Evolutionary conservation across 2,797 vertebrate species (phyloP), one percentile per base, ranked within the genome.

Genomic region (Pseudomugil gertrudae): DNA sequence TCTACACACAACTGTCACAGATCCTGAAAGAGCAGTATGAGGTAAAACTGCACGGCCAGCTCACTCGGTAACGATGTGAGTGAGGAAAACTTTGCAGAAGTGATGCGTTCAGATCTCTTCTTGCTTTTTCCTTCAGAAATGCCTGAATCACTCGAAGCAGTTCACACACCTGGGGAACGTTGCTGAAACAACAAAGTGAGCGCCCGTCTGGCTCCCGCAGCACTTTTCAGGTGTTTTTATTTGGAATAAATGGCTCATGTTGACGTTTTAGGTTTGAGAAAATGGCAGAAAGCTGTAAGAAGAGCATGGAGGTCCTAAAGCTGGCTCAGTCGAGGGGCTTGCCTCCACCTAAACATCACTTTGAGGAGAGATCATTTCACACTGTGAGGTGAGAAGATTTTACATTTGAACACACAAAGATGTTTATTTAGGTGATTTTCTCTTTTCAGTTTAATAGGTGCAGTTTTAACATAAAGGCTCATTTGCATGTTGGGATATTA

Each of bases 151-250:
- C 88, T 97, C 96, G 72, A 96, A 96, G 90, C 96, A 98, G 65
- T 99, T 98, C 90, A 97, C 94, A 75, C 97, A 99, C 82, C 92
- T 98, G 91, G 98, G 98, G 64, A 96, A 97, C 1, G 87, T 99
- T 45, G 63, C 94, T 0, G 96, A 98, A 88, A 98, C 96, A 0
- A 95, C 96, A 43, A 95, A 95, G 98, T 98, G 59, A 57, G 73
- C 35, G 15, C 21, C 50, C 5, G 4, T 35, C 9, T 36, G 6
- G 21, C 14, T 35, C 8, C 29, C 9, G 9, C 1, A 5, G 4
- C 17, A 43, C 15, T n/a, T 58, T 11, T 43, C 4, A 40, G 9
- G 7, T 9, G 19, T 17, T 64, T 63, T 51, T 38, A 19, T 33
- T 23, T 29, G 24, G 36, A 26, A 19, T 26, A 4, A 43, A 21